Percentiles rank a stretch among this genome's conserved stretches.
phyloP scores from a whole-genome alignment of 2,797 vertebrate species.

The Helicolenus hilgendorfi region DNA sequence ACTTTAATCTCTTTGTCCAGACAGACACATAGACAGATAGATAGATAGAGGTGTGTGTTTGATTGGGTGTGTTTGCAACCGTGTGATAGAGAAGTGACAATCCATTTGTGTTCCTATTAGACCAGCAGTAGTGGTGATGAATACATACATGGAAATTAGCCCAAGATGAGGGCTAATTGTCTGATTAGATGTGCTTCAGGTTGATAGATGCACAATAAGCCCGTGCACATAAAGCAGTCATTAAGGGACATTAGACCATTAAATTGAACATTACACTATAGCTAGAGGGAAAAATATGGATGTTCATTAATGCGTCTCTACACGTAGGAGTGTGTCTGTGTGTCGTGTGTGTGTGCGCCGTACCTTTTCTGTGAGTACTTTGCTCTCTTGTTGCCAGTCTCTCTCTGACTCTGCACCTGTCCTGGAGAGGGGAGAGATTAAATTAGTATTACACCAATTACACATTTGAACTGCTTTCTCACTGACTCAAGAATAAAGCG shows the following conservation, averaged over 20 bases:
- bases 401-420: slow-evolving; percentile 69
- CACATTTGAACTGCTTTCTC: slow-evolving; percentile 46
- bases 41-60: background rate
- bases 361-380: slow-evolving; percentile 66
- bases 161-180: slow-evolving; percentile 80
- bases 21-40: background rate
- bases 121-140: slow-evolving; percentile 68
- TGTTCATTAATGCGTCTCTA: slow-evolving; percentile 64
- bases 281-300: slow-evolving; percentile 68
- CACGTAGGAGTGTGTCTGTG: slow-evolving; percentile 32
- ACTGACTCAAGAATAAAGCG: slow-evolving; percentile 1
- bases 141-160: slow-evolving; percentile 77
- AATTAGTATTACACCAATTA: slow-evolving; percentile 62
- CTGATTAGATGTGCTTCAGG: slow-evolving; percentile 83
- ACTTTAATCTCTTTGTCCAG: background rate
- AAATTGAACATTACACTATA: slow-evolving; percentile 82
- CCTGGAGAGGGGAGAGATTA: slow-evolving; percentile 51
- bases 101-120: slow-evolving; percentile 68
- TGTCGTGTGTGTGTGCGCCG: slow-evolving; percentile 29
- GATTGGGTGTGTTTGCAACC: background rate
- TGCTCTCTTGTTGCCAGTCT: slow-evolving; percentile 54
- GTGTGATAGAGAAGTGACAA: slow-evolving; percentile 29
- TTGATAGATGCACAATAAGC: slow-evolving; percentile 80
- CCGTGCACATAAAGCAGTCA: slow-evolving; percentile 75
- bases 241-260: slow-evolving; percentile 82